Evolutionary conservation across 2,888 invertebrate species (phyloP), one percentile per base, ranked within the genome.

Genomic region (Halocaridina rubra): DNA sequence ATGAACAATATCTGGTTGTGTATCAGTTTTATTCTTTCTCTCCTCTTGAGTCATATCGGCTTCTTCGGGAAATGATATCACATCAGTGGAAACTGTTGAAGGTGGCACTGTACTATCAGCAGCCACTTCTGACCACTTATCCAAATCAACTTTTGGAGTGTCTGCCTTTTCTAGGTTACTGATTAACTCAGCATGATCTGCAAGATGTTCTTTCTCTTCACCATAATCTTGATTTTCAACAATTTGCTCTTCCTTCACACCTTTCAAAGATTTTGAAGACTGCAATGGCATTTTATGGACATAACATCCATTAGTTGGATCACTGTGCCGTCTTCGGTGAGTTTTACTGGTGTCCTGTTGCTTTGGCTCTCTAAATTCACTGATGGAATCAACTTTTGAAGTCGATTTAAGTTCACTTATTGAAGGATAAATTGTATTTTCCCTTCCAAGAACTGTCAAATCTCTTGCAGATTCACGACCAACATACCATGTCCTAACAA

Each of bases 261-360:
- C 72, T 59, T 72, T 80, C 39, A 80, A 72, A 22, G 39, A 32
- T 53, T 72, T 39, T 39, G 19, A 19, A 16, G 27, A 33, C 30
- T 30, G 39, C 3, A 69, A 29, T 3, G 57, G 24, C 8, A 74
- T 30, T 33, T 57, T 39, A 1, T n/a, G 4, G 1, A 61, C 29
- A 29, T 67, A 81, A 3, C 59, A 19, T 1, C 86, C 86, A 78
- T 86, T 86, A 1, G 86, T 86, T 4, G 86, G 86, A 39, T 86
- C 86, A 64, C 86, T 86, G 74, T 81, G 81, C 16, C 78, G 81
- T 29, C 86, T 72, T 3, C 67, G n/a, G 67, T 86, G 86, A 4
- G 32, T 80, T n/a, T 67, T 78, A n/a, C n/a, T n/a, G 5, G 13
- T 39, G 2, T 27, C 13, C 2, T 22, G 3, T 19, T 53, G 13